Percentiles rank a stretch among this genome's conserved stretches.
Conservation (phyloP, 2,113 vertebrate species). For the Nannospalax galili region DNA sequence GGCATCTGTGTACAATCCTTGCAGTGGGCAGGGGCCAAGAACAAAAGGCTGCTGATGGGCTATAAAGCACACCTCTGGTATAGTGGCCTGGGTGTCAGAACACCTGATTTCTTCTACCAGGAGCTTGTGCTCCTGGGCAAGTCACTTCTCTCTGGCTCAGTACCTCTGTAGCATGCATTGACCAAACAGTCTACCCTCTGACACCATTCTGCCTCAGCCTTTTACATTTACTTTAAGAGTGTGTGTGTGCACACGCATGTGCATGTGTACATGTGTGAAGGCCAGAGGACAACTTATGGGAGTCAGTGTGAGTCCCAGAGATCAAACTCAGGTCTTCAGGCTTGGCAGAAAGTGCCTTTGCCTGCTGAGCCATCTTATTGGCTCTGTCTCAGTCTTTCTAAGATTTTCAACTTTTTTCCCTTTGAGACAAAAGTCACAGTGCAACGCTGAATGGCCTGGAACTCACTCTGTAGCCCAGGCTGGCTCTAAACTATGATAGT, state of each 20-base stretch:
- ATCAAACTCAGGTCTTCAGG: not conserved
- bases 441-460: not conserved
- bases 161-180: not conserved
- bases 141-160: not conserved
- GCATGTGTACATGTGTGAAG: not conserved
- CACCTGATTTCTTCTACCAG: not conserved
- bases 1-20: no score
- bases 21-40: no score
- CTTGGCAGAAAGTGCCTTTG: not conserved
- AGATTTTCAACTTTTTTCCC: not conserved
- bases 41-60: no score
- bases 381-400: not conserved
- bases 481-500: no score
- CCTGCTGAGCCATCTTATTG: not conserved
- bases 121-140: not conserved
- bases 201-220: not conserved
- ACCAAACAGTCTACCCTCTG: not conserved
- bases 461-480: not conserved
- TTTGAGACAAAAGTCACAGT: not conserved
- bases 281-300: not conserved
- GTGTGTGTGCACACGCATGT: not conserved
- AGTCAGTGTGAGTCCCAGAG: not conserved
- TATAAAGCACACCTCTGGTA: no score
- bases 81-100: not conserved
- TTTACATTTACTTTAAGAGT: not conserved